Evolutionary conservation across 2,113 vertebrate genomes (phyloP).

Genomic region (Pelobates fuscus): DNA sequence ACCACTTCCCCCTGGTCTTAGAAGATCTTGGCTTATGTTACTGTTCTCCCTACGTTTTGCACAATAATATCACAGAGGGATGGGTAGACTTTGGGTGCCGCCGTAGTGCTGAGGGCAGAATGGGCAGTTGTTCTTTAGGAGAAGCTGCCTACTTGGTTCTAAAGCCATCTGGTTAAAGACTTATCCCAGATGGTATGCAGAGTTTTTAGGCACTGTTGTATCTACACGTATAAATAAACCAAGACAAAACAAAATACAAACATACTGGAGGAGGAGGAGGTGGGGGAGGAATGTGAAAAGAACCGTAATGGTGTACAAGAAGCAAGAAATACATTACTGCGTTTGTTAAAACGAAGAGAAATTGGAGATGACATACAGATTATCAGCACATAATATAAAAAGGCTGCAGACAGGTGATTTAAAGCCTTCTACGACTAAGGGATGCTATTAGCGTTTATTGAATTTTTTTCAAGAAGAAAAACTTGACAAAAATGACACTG

Average conservation of each 20-base stretch:
- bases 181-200: not conserved
- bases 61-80: not conserved
- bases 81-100: not conserved
- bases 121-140: not conserved
- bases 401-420: too few species aligned
- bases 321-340: not conserved
- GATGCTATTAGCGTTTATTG: too few species aligned
- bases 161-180: constrained; percentile 10
- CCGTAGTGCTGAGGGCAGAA: not conserved
- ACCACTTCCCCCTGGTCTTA: not conserved
- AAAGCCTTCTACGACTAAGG: too few species aligned
- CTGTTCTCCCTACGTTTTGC: not conserved
- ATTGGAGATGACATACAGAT: not conserved
- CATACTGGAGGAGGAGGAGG: constrained; percentile 32
- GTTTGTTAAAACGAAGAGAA: not conserved
- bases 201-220: constrained; percentile 43
- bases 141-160: not conserved
- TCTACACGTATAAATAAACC: constrained; percentile 34
- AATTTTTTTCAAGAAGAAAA: too few species aligned
- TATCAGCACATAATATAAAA: not conserved
- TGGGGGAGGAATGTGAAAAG: not conserved
- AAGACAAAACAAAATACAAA: constrained; percentile 33
- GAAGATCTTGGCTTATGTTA: too few species aligned
- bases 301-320: not conserved
- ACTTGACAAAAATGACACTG: too few species aligned